These are phyloP conservation scores for Drymodes brunneopygia DNA, from an alignment of 2,113 vertebrate genomes.

Conservation along the genomic window DNA sequence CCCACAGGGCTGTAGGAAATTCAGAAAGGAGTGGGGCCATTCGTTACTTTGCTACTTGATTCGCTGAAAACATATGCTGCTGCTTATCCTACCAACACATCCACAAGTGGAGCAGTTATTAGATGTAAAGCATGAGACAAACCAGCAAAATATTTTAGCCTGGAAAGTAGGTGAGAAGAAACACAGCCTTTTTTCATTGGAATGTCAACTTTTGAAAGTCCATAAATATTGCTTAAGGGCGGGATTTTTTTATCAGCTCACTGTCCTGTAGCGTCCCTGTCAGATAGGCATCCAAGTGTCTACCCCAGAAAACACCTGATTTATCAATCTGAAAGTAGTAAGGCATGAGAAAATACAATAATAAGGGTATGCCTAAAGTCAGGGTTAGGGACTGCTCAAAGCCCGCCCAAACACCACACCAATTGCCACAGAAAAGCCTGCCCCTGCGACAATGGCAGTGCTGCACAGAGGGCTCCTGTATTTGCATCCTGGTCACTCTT, in stretches of 20 bases:
- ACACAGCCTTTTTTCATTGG: slow-evolving; percentile 11
- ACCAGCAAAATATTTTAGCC: slow-evolving; percentile 21
- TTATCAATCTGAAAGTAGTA: slow-evolving; percentile 45
- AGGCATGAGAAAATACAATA: slow-evolving; percentile 18
- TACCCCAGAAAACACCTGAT: slow-evolving; percentile 19
- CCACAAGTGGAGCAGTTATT: background rate
- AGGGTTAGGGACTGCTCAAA: background rate
- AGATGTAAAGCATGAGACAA: background rate
- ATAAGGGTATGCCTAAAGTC: background rate
- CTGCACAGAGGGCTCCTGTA: background rate
- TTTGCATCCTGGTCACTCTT: background rate
- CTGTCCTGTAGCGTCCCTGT: slow-evolving; percentile 19
- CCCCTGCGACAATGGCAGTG: background rate
- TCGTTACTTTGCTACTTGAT: no score
- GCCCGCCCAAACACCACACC: background rate
- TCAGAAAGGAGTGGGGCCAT: background rate
- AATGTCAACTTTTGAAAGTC: slow-evolving; percentile 40
- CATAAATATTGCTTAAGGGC: slow-evolving; percentile 16
- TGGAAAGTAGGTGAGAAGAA: slow-evolving; percentile 18
- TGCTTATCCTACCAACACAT: background rate
- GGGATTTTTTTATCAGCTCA: background rate
- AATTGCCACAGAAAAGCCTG: background rate
- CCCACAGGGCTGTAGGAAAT: rapidly evolving
- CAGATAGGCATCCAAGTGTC: slow-evolving; percentile 36
- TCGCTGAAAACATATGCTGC: background rate